phyloP scores from a whole-genome alignment of 2,797 vertebrate genomes.

The Chromobotia macracanthus region DNA sequence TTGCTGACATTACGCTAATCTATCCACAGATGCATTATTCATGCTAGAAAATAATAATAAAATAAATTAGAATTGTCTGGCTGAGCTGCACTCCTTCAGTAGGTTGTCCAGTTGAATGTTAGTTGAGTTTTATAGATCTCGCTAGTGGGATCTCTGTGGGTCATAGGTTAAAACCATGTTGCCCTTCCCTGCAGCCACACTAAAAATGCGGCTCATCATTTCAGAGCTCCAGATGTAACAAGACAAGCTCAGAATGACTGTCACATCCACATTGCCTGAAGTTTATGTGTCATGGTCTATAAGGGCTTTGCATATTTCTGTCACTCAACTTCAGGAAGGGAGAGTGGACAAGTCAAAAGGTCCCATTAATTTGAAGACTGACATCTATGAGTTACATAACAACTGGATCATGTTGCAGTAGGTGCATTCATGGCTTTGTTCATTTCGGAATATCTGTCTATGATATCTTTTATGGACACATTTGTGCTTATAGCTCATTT shows the following conservation, averaged over 20 bases:
- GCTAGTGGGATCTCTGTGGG: conserved; percentile 5
- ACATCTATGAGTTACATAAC: not conserved
- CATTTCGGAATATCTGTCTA: too few species aligned
- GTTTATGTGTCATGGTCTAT: conserved; percentile 37
- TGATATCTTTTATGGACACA: too few species aligned
- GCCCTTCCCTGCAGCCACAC: conserved; percentile 53
- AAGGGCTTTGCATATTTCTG: conserved; percentile 22
- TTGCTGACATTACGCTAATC: conserved; percentile 21
- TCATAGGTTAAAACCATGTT: conserved; percentile 49
- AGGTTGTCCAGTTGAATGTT: too few species aligned
- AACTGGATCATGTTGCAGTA: not conserved
- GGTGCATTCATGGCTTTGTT: too few species aligned
- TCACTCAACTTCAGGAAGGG: conserved; percentile 10
- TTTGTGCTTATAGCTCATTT: not conserved
- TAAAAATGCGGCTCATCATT: conserved; percentile 55
- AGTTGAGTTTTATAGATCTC: conserved; percentile 19
- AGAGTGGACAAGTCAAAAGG: conserved; percentile 24
- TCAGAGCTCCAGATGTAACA: conserved; percentile 47
- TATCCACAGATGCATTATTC: conserved; percentile 21
- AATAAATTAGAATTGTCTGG: conserved; percentile 8
- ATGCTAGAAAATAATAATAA: conserved; percentile 4
- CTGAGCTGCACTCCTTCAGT: not conserved
- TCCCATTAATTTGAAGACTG: conserved; percentile 20
- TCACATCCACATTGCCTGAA: conserved; percentile 51
- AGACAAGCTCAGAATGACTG: conserved; percentile 52